Base-by-base conservation (phyloP, 2,888 invertebrate species). In the Steinernema scapterisci region DNA sequence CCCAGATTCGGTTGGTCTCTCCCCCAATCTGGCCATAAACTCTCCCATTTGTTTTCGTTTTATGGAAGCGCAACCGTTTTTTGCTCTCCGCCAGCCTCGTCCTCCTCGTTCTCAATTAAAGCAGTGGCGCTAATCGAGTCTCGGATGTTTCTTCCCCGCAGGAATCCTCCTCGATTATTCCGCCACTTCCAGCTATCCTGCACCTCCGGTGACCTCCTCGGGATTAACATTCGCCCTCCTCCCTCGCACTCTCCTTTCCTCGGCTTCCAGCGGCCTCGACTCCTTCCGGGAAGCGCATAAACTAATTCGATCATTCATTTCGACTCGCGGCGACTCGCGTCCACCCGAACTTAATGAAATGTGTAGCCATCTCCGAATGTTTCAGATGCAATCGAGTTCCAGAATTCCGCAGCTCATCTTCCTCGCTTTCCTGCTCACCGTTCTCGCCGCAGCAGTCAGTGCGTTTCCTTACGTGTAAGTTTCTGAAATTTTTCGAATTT, bases 331-430 rank as follows among this genome's bases (percentile, higher is more conserved):
- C 38, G 5, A 11, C 48, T 48, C 48, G 13, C 48, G 16, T 1
- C 54, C 6, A 23, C 54, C 25, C 63, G 13, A 6, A 63, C 63
- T 25, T 31, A 63, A 63, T 63, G 16, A 31, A 63, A 38, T 13
- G 6, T 7, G 48, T 48, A 19, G 13, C 13, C n/a, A 48, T 19
- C 3, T 48, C 48, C n/a, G n/a, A 3, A 16, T 48, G 63, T 63
- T 63, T 63, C 63, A 63, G 63, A 63, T 63, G 63, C 63, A 63
- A 16, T 27, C 63, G 63, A 48, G 19, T 48, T 48, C 48, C 48
- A 48, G 48, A 5, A 19, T 48, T 48, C 19, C 48, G n/a, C 19
- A 5, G 48, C 48, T 48, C n/a, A 63, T 63, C 38, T 38, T 63
- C 63, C 31, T 63, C 38, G 38, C 38, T n/a, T 27, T 63, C 63